These are phyloP conservation scores for Dasypolia templi DNA, from an alignment of 2,888 invertebrate species.

Conservation along the genomic window DNA sequence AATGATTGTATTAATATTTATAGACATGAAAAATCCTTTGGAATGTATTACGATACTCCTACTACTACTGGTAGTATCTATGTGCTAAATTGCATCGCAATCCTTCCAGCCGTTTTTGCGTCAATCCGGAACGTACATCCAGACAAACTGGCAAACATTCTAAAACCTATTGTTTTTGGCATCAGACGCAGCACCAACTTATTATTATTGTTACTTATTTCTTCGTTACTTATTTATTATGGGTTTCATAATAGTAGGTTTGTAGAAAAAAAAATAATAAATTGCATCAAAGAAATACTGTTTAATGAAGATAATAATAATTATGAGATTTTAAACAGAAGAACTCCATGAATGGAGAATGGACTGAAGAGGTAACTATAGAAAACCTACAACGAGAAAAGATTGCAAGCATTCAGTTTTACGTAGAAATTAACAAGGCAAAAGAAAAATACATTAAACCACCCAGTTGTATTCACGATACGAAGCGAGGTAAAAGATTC, in stretches of 20 bases:
- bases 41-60: not conserved
- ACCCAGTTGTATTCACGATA: not conserved
- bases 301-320: not conserved
- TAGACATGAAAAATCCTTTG: conserved; percentile 38
- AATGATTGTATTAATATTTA: conserved; percentile 73
- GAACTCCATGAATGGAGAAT: not conserved
- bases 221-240: not conserved
- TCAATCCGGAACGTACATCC: not conserved
- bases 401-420: not conserved
- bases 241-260: not conserved
- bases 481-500: not conserved
- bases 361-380: not conserved
- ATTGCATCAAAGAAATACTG: not conserved
- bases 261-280: not conserved
- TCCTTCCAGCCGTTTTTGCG: not conserved
- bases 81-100: not conserved
- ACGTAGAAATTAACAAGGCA: not conserved
- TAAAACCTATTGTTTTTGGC: not conserved
- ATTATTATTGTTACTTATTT: no score
- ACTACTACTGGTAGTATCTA: no score
- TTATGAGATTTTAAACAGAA: not conserved
- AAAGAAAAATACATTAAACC: not conserved
- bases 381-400: not conserved
- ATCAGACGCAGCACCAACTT: not conserved
- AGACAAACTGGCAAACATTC: not conserved